Conservation (phyloP, 1,140 invertebrate species). For the Adoxophyes honmai region DNA sequence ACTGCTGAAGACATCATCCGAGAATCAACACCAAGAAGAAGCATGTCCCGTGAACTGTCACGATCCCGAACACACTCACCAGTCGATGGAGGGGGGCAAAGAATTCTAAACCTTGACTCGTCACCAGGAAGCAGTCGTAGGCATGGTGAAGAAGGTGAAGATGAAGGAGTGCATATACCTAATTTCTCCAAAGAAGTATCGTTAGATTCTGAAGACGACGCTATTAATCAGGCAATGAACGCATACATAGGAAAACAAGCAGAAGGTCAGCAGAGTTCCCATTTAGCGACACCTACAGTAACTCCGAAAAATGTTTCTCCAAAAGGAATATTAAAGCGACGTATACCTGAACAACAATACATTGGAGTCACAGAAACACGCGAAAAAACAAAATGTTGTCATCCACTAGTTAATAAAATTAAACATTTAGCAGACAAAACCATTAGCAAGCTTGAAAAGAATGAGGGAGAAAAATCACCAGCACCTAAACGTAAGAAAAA, state of each 20-base stretch:
- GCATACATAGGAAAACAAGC: slow-evolving; percentile 28
- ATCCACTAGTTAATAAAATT: slow-evolving; percentile 79
- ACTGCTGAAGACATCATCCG: slow-evolving; percentile 70
- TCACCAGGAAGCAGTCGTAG: slow-evolving; percentile 74
- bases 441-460: slow-evolving; percentile 72
- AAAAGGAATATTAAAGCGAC: slow-evolving; percentile 70
- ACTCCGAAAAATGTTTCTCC: slow-evolving; percentile 64
- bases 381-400: slow-evolving; percentile 76
- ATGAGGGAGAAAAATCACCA: slow-evolving; percentile 74
- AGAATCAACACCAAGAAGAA: slow-evolving; percentile 63
- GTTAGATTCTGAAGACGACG: slow-evolving; percentile 67
- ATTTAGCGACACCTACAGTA: slow-evolving; percentile 46
- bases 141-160: slow-evolving; percentile 66
- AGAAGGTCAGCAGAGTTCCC: slow-evolving; percentile 42
- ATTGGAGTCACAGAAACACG: slow-evolving; percentile 59
- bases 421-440: slow-evolving; percentile 80
- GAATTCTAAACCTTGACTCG: slow-evolving; percentile 69
- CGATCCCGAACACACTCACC: slow-evolving; percentile 65
- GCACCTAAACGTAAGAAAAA: slow-evolving; percentile 58
- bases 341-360: slow-evolving; percentile 59
- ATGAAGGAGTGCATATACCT: slow-evolving; percentile 67
- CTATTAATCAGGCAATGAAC: slow-evolving; percentile 35
- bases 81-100: slow-evolving; percentile 45
- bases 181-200: slow-evolving; percentile 76
- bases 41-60: slow-evolving; percentile 69